These are phyloP conservation scores for Rhipidura dahli DNA, from an alignment of 2,113 vertebrate genomes.

Conservation along the genomic window DNA sequence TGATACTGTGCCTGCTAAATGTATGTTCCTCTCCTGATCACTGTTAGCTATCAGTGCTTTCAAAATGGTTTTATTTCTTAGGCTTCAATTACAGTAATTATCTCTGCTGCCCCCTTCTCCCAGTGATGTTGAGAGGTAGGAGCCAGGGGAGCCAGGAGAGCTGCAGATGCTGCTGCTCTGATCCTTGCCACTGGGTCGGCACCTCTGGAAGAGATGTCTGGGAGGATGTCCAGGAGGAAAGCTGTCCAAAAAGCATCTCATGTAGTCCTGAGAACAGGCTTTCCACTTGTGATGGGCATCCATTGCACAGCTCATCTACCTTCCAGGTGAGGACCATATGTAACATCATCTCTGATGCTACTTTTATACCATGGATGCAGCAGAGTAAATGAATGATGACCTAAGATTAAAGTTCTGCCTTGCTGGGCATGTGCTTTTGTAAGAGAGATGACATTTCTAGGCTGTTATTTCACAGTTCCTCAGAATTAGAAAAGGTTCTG, in stretches of 20 bases:
- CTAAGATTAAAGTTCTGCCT: not conserved
- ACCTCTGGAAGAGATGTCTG: fast-evolving
- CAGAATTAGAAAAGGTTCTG: not conserved
- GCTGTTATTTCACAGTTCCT: not conserved
- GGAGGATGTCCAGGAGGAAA: not conserved
- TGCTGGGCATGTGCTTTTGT: not conserved
- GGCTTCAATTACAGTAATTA: not conserved
- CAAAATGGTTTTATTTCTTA: not conserved
- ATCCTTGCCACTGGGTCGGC: fast-evolving
- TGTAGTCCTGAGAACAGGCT: not conserved
- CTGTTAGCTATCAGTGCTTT: not conserved
- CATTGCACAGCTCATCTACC: not conserved
- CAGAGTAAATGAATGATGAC: not conserved
- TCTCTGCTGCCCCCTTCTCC: not conserved
- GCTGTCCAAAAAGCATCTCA: not conserved
- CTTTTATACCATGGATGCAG: not conserved
- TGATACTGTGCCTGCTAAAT: not conserved
- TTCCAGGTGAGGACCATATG: not conserved
- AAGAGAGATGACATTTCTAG: not conserved
- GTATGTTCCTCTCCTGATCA: not conserved
- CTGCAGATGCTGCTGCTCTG: not conserved
- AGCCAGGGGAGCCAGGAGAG: not conserved
- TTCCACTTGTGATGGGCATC: not conserved
- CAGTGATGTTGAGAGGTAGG: not conserved
- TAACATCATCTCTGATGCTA: not conserved